phyloP scores from a whole-genome alignment of 2,797 vertebrate species.

The Dermochelys coriacea region DNA sequence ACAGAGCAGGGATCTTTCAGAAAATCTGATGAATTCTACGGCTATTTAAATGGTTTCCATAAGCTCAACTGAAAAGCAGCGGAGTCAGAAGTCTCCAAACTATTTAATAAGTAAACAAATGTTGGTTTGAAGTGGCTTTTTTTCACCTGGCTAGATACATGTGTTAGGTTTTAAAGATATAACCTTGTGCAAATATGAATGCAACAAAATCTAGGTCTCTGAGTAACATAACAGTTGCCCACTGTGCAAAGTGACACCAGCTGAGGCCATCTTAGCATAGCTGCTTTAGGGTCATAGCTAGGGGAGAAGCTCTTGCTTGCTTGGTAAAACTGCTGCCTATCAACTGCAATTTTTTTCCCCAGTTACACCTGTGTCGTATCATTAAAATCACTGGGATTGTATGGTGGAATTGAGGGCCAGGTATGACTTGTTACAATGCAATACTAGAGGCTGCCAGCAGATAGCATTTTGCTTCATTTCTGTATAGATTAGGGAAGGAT shows the following conservation, averaged over 20 bases:
- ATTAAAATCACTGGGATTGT: not conserved
- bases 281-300: not conserved
- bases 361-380: not conserved
- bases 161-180: slow-evolving; percentile 44
- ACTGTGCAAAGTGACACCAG: slow-evolving; percentile 27
- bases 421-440: not conserved
- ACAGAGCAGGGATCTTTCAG: slow-evolving; percentile 45
- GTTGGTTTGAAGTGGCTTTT: not conserved
- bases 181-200: slow-evolving; percentile 39
- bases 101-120: slow-evolving; percentile 49
- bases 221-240: not conserved
- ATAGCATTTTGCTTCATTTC: not conserved
- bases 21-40: slow-evolving; percentile 43
- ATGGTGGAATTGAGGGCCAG: not conserved
- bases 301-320: not conserved
- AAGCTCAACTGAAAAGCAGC: slow-evolving; percentile 12
- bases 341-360: not conserved
- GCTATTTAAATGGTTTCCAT: slow-evolving; percentile 29
- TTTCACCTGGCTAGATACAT: slow-evolving; percentile 29
- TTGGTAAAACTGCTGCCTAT: slow-evolving; percentile 10
- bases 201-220: not conserved
- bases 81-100: slow-evolving; percentile 21
- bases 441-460: not conserved
- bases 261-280: slow-evolving; percentile 31
- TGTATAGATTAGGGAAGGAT: not conserved